phyloP scores from a whole-genome alignment of 2,888 invertebrate genomes.

The Abscondita cerata region DNA sequence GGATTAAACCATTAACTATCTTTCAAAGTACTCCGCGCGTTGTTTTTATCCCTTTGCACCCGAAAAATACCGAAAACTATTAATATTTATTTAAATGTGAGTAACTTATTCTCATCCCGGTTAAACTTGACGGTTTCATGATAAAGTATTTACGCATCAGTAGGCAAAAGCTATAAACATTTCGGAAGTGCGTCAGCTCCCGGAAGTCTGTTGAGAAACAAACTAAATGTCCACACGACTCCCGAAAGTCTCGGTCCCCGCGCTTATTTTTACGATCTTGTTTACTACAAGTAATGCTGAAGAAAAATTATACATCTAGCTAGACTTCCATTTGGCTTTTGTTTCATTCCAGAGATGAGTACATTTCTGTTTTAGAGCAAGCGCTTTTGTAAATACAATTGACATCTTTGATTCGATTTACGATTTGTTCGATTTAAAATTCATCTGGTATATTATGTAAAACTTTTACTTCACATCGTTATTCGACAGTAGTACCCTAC shows the following conservation, averaged over 20 bases:
- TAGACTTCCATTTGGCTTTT: constrained; percentile 5
- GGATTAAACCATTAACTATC: not conserved
- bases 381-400: too few relatives aligned
- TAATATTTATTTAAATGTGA: too few relatives aligned
- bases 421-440: too few relatives aligned
- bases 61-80: too few relatives aligned
- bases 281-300: constrained; percentile 40
- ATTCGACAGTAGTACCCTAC: too few relatives aligned
- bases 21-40: too few relatives aligned
- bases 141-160: constrained; percentile 28
- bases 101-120: constrained; percentile 13
- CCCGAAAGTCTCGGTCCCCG: constrained; percentile 16
- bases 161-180: constrained; percentile 30
- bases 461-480: too few relatives aligned
- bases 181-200: constrained; percentile 42
- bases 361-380: too few relatives aligned
- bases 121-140: constrained; percentile 16
- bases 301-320: constrained; percentile 34
- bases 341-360: not conserved
- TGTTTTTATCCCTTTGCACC: too few relatives aligned
- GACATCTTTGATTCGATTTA: too few relatives aligned
- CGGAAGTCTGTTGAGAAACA: constrained; percentile 40
- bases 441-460: too few relatives aligned
- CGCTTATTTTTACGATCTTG: constrained; percentile 41
- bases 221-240: constrained; percentile 25